Conservation (phyloP, 2,888 invertebrate genomes). For the Melieria omissa region DNA sequence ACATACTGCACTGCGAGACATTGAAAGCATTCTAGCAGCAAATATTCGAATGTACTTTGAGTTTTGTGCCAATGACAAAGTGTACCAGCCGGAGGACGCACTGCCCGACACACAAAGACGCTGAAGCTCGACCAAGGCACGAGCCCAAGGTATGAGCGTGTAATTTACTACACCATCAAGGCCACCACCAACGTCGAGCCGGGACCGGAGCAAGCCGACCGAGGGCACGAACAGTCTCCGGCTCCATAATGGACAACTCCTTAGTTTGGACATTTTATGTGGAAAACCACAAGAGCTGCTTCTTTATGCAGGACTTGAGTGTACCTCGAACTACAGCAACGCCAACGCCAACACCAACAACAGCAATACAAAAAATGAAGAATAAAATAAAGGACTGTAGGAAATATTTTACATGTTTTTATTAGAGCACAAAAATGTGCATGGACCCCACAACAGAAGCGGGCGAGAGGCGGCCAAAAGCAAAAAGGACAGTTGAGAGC, state of each 20-base stretch:
- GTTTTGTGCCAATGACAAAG: constrained; percentile 12
- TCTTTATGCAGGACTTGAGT: constrained; percentile 40
- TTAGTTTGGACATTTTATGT: constrained; percentile 37
- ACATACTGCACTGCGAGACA: constrained; percentile 36
- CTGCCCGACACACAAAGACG: too few relatives aligned
- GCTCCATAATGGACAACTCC: constrained; percentile 33
- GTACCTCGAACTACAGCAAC: not conserved
- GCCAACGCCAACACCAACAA: not conserved
- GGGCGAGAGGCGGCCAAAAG: too few relatives aligned
- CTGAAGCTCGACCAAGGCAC: too few relatives aligned
- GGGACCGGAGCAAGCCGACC: too few relatives aligned
- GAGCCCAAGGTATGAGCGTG: too few relatives aligned
- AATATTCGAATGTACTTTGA: constrained; percentile 48
- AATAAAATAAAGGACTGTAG: not conserved
- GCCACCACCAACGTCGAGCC: too few relatives aligned
- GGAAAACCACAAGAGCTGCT: constrained; percentile 42
- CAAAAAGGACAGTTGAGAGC: too few relatives aligned
- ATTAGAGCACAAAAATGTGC: not conserved
- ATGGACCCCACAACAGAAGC: too few relatives aligned
- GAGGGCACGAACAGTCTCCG: too few relatives aligned
- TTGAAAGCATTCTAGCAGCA: constrained; percentile 54
- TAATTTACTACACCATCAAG: too few relatives aligned
- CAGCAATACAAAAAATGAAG: not conserved
- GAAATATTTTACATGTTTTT: constrained; percentile 14
- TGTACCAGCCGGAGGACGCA: not conserved